Evolutionary conservation across 2,888 invertebrate genomes (phyloP), one percentile per base, ranked within the genome.

Genomic region (Prosopocoilus inquinatus): DNA sequence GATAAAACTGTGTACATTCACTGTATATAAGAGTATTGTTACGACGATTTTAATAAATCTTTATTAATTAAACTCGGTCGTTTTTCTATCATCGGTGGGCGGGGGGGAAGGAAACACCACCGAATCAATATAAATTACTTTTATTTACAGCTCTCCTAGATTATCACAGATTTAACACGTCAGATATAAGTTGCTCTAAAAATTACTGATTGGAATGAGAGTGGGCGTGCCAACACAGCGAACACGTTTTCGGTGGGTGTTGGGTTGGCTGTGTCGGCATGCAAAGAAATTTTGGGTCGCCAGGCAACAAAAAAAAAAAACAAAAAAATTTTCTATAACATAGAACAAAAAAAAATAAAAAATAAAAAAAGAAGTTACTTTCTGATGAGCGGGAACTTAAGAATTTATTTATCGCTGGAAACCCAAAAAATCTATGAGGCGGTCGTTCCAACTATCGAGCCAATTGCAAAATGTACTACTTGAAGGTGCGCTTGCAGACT

Each of bases 361-460:
- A 13, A 9, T 15, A 12, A 46, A 52, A 38, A 39, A 52, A 20
- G 36, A 41, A 12, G 16, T n/a, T 20, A 20, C 2, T 2, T 20
- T 20, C 20, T 20, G 20, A 20, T 3, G 4, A 20, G 4, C 2
- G 1, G 20, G 20, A 20, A 20, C 20, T 2, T 20, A 20, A 20
- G 4, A 20, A 20, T 20, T 20, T 20, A 58, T 71, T n/a, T 79
- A 81, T 75, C 82, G 80, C 55, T 82, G 81, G 67, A 85, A 89
- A 60, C 89, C 89, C 67, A 90, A 82, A 67, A 90, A 85, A 76
- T 89, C 89, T 67, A 87, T 87, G 28, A 90, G 81, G 53, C 88
- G 80, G 68, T 88, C 83, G 76, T 88, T 88, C 81, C 88, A 83
- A 58, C 86, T 83, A 70, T 85, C 83, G 46, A 80, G 61, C 78